These are phyloP conservation scores for Drosophila dunni DNA, from an alignment of 1,140 invertebrate species.

Conservation along the genomic window DNA sequence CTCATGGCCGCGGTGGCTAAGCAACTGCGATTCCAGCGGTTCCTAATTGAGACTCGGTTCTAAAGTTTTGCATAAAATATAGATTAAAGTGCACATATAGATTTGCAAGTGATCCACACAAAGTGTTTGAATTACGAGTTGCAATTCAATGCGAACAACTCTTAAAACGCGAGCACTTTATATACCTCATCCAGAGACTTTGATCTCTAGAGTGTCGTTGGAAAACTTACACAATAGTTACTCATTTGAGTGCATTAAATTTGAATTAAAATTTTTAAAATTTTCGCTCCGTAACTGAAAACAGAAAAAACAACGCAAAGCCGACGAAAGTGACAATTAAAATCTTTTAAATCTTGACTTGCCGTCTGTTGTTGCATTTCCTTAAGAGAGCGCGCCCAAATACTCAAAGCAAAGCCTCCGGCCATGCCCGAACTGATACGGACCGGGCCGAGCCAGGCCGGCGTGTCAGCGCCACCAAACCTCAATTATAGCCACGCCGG, in stretches of 20 bases:
- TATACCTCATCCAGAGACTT: constrained; percentile 1
- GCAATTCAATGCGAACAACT: constrained; percentile 33
- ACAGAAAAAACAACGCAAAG: background rate
- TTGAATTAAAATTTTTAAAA: constrained; percentile 81
- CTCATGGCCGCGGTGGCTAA: constrained; percentile 57
- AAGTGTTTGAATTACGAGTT: constrained; percentile 48
- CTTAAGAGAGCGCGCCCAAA: constrained; percentile 70
- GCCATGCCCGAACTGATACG: constrained; percentile 20
- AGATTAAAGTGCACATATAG: constrained; percentile 36
- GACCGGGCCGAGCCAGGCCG: constrained; percentile 34
- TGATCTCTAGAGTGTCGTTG: background rate
- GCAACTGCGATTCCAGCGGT: constrained; percentile 62
- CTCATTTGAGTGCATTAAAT: constrained; percentile 75
- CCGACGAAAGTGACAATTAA: constrained; percentile 81
- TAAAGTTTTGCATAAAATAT: constrained; percentile 60
- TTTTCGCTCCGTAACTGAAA: constrained; percentile 59
- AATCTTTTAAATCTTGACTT: constrained; percentile 44
- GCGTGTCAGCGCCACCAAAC: constrained; percentile 54
- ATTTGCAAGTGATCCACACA: constrained; percentile 17
- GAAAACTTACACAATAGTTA: constrained; percentile 60
- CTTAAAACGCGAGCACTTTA: constrained; percentile 15
- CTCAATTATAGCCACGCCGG: constrained; percentile 70
- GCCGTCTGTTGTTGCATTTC: constrained; percentile 60
- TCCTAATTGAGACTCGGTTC: constrained; percentile 48
- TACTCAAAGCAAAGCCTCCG: constrained; percentile 26